These are phyloP conservation scores for Zophobas morio DNA, from an alignment of 1,140 invertebrate species.

Conservation along the genomic window DNA sequence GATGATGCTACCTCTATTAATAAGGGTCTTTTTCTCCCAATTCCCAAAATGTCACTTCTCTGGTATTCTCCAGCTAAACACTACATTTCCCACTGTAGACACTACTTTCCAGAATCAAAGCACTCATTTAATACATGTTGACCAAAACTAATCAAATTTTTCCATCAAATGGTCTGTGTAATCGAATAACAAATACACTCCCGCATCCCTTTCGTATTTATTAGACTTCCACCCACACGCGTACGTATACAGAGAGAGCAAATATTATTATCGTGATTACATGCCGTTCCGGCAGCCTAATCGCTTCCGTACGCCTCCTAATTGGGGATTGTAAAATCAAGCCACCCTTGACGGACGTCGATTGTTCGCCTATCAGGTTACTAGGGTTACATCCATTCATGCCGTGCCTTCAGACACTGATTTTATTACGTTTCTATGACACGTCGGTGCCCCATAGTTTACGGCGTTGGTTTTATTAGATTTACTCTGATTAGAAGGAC, in stretches of 20 bases:
- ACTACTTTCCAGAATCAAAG: too few species aligned
- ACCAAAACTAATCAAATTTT: constrained; percentile 24
- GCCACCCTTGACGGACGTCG: constrained; percentile 43
- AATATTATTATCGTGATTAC: constrained; percentile 35
- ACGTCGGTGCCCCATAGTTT: constrained; percentile 19
- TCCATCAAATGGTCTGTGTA: constrained; percentile 16
- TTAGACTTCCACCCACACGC: background rate
- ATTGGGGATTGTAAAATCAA: constrained; percentile 51
- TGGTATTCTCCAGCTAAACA: too few species aligned
- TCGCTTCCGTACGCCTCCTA: constrained; percentile 43
- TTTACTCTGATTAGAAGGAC: constrained; percentile 27
- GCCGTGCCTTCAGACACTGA: constrained; percentile 30
- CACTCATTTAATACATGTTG: background rate
- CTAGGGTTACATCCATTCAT: constrained; percentile 46
- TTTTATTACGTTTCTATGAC: constrained; percentile 47
- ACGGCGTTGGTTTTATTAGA: constrained; percentile 35
- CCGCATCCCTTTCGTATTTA: constrained; percentile 10
- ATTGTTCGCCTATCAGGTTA: constrained; percentile 47
- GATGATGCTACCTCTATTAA: too few species aligned
- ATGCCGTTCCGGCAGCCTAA: constrained; percentile 12
- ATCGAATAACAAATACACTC: constrained; percentile 26
- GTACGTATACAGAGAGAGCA: background rate
- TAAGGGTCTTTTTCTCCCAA: too few species aligned
- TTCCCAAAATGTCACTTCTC: too few species aligned
- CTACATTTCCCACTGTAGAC: too few species aligned